Base-by-base conservation (phyloP, 2,113 vertebrate species). In the Notarius lentiginosus region DNA sequence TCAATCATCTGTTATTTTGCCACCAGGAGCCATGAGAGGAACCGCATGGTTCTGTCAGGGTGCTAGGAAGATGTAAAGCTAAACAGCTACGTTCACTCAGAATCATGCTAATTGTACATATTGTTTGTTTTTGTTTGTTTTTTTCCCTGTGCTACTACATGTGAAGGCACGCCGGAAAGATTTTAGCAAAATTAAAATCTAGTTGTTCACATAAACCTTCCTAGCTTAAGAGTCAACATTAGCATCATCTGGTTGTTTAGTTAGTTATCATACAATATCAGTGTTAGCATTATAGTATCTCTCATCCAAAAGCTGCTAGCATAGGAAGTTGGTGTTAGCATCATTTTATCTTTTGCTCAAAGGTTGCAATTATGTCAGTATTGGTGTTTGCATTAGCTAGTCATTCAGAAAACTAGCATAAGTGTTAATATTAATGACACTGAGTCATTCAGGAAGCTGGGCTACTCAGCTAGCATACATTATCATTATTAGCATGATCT, bases 1-100 rank as follows among this genome's bases (percentile, higher is more conserved):
- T 51, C 79, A 87, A 87, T 89, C 88, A 77, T 68, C 18, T 27
- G 79, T 30, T 65, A 61, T 18, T n/a, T 17, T 30, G 22, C 79
- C 20, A 41, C 55, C 56, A 61, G 56, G 47, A 61, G 30, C 15
- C 79, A 24, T 12, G n/a, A 24, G 30, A 61, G 9, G 18, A 60
- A 41, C 17, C 1, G 8, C 7, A 1, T 14, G 5, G 5, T 17
- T 53, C 76, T 30, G 76, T 18, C 76, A 79, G 12, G 24, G 1
- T 7, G 24, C 49, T 55, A 55, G 49, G 41, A 49, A 24, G 72
- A 75, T 24, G 34, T 41, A 20, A 34, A 72, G 68, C 34, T 72
- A 41, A 72, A 41, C 41, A 41, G 41, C 41, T 47, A 20, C 34
- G 7, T 72, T 72, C 7, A 20, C 34, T 47, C 34, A 20, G 6